These are phyloP conservation scores for Drosophila glabriapex DNA, from an alignment of 2,888 invertebrate genomes.

Conservation along the genomic window DNA sequence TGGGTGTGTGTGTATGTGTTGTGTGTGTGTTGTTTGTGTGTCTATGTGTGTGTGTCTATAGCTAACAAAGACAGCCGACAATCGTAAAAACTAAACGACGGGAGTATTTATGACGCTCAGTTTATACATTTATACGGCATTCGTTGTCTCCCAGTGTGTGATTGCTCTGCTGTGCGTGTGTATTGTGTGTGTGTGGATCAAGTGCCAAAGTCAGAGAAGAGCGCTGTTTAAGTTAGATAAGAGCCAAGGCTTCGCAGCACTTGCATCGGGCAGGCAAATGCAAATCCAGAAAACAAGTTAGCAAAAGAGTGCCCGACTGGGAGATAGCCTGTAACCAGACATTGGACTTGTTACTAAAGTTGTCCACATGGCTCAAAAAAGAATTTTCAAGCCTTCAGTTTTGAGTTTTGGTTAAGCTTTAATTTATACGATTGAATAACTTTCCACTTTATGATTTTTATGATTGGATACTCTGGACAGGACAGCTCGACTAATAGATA, in stretches of 20 bases:
- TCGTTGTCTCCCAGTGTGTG: conserved; percentile 54
- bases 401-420: not conserved
- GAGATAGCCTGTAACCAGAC: not conserved
- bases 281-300: conserved; percentile 53
- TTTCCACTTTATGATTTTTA: not conserved
- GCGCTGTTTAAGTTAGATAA: conserved; percentile 73
- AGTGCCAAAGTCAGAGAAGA: conserved; percentile 72
- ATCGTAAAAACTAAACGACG: conserved; percentile 81
- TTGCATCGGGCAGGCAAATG: conserved; percentile 67
- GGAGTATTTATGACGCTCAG: conserved; percentile 73
- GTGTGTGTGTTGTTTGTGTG: conserved; percentile 18
- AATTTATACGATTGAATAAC: not conserved
- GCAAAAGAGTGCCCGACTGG: not conserved
- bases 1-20: conserved; percentile 17
- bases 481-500: not conserved
- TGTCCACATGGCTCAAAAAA: not conserved
- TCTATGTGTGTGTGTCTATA: conserved; percentile 37
- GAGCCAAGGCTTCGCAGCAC: conserved; percentile 57
- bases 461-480: not conserved
- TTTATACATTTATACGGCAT: conserved; percentile 47
- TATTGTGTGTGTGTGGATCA: conserved; percentile 55
- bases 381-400: not conserved
- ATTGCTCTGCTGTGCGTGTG: conserved; percentile 15
- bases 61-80: conserved; percentile 79
- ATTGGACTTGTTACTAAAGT: not conserved